A percentile compares a stretch with the other conserved stretches of the same genome.
Conservation (phyloP, 2,888 invertebrate genomes). For the Nezara viridula region DNA sequence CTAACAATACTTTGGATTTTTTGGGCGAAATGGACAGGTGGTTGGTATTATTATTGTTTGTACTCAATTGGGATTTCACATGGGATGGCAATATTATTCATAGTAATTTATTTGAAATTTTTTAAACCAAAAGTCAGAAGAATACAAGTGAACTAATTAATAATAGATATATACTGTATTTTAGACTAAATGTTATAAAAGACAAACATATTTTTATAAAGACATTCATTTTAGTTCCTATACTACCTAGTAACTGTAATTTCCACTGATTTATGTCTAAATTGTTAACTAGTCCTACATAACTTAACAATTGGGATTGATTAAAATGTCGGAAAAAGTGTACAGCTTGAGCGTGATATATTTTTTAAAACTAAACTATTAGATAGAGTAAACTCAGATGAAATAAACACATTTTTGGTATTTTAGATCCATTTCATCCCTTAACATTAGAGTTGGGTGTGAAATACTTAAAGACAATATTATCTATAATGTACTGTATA, state of each 20-base stretch:
- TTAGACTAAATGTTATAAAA: not conserved
- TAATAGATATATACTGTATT: not conserved
- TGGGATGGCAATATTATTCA: constrained; percentile 74
- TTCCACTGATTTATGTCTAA: not conserved
- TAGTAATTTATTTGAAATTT: constrained; percentile 76
- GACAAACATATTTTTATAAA: not conserved
- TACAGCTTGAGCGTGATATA: too few species aligned
- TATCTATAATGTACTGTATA: not conserved
- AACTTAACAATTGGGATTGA: not conserved
- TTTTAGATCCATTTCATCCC: not conserved
- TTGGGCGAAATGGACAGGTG: constrained; percentile 74
- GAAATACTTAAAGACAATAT: not conserved
- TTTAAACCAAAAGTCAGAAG: constrained; percentile 72
- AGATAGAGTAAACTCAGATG: not conserved
- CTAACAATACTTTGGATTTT: constrained; percentile 81
- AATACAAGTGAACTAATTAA: constrained; percentile 57
- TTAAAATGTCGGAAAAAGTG: not conserved
- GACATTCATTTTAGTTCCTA: not conserved
- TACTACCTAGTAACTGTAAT: not conserved
- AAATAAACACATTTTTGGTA: not conserved
- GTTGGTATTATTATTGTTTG: constrained; percentile 80
- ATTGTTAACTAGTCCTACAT: not conserved
- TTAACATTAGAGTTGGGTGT: not conserved
- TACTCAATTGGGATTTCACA: constrained; percentile 75
- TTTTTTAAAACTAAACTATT: not conserved